phyloP scores from a whole-genome alignment of 1,140 invertebrate species.

The Homalodisca vitripennis region DNA sequence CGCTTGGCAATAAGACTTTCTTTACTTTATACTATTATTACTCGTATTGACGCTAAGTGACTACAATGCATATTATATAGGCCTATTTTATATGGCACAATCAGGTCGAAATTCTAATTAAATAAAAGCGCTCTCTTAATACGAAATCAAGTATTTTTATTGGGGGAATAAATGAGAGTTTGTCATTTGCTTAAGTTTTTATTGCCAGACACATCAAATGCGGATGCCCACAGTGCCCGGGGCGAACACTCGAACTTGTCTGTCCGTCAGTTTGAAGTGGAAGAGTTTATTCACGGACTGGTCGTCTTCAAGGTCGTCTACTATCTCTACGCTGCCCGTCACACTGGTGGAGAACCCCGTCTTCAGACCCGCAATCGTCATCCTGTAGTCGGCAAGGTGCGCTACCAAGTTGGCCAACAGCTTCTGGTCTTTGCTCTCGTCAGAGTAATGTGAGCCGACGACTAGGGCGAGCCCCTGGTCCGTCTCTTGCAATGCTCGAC shows the following conservation, averaged over 20 bases:
- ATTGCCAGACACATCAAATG: too few relatives aligned
- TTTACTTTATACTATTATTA: too few relatives aligned
- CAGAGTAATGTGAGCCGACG: not conserved
- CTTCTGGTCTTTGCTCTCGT: not conserved
- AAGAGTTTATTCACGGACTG: not conserved
- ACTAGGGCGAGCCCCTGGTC: not conserved
- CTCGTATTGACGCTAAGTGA: too few relatives aligned
- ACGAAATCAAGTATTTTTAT: too few relatives aligned
- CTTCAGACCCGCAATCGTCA: not conserved
- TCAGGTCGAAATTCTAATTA: too few relatives aligned
- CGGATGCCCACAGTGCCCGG: not conserved
- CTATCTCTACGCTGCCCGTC: not conserved
- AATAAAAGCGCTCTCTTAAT: too few relatives aligned
- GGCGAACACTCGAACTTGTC: constrained; percentile 10
- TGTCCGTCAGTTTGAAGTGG: constrained; percentile 21
- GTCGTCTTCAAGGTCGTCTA: not conserved
- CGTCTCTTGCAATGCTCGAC: not conserved
- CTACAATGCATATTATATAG: too few relatives aligned
- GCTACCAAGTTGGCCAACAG: not conserved
- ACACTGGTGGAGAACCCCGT: constrained; percentile 14
- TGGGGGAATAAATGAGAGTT: too few relatives aligned
- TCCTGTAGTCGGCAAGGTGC: not conserved
- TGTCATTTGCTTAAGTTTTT: too few relatives aligned
- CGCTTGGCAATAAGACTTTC: too few relatives aligned
- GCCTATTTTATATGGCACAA: too few relatives aligned